Evolutionary conservation across 2,797 vertebrate species (phyloP), one percentile per base, ranked within the genome.

Genomic region (Sebastolobus alascanus): DNA sequence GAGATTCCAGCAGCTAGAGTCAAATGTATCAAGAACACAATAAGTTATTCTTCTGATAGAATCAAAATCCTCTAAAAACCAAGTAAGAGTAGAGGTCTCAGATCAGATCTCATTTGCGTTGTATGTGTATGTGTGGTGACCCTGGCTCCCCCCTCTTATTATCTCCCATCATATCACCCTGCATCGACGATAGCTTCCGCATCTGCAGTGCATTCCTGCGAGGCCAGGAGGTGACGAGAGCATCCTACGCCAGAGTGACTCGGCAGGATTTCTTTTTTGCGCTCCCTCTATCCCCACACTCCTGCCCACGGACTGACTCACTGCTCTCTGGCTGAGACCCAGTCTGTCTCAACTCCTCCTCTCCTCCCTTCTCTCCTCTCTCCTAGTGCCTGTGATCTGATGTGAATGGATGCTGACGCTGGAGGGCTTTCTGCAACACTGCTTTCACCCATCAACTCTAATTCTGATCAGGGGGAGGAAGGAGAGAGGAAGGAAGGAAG

Each of bases 211-310:
- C 88, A 87, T 88, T 84, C 85, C 86, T 82, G 83, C 20, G 74
- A 86, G 90, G 91, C 92, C 87, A 88, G 78, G 92, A 90, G 93
- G 91, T 88, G 80, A 90, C 74, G 73, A 90, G 90, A 87, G 85
- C 92, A 81, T 89, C 90, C 91, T 91, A 93, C 87, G 87, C 93
- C 91, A 93, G 89, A 87, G 90, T 95, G 94, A 96, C 93, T 92
- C 91, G 81, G 90, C 94, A 95, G 90, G 88, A 95, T 94, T 94
- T 93, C 70, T 88, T 84, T 88, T 83, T 56, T 78, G 79, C 80
- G 73, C 78, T 79, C 80, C 88, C 87, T 92, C 82, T 81, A 67
- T 93, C 82, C 87, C 92, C 89, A 86, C 89, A 78, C 91, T 89
- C 84, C 92, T 76, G 37, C 93, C 92, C 91, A 94, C 90, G 90